Evolutionary conservation across 2,888 invertebrate species (phyloP).

Genomic region (Netelia melanura): DNA sequence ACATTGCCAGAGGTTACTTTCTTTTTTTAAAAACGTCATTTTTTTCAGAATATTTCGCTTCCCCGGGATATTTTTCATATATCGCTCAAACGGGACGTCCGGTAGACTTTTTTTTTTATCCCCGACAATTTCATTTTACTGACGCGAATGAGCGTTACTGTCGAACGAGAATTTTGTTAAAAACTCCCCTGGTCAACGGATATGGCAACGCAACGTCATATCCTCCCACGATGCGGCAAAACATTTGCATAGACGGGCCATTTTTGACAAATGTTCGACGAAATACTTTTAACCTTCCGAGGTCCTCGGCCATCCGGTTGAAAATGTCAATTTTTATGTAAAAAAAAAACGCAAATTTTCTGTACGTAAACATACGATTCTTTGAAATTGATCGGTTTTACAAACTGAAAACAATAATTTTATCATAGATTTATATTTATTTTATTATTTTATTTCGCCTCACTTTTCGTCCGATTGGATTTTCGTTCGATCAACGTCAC

Average conservation of each 20-base stretch:
- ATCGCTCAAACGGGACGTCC: background rate
- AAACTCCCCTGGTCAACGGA: constrained; percentile 10
- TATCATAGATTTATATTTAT: constrained; percentile 12
- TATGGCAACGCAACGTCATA: constrained; percentile 20
- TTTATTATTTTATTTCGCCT: constrained; percentile 20
- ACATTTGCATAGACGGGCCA: too few relatives aligned
- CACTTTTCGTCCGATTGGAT: background rate
- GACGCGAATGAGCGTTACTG: constrained; percentile 7
- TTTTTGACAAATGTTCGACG: too few relatives aligned
- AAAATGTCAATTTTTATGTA: too few relatives aligned
- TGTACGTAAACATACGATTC: background rate
- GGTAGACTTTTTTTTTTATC: background rate
- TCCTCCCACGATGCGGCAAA: background rate
- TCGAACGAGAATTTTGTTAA: constrained; percentile 27
- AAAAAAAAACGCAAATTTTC: too few relatives aligned
- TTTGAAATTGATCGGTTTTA: too few relatives aligned
- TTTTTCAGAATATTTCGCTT: too few relatives aligned
- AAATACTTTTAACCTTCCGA: too few relatives aligned
- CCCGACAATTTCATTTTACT: constrained; percentile 9
- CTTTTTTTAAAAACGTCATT: too few relatives aligned
- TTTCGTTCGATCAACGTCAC: background rate
- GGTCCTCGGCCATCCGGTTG: too few relatives aligned
- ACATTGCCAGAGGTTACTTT: too few relatives aligned
- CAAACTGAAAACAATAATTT: too few relatives aligned
- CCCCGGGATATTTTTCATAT: background rate